phyloP scores from a whole-genome alignment of 1,140 invertebrate genomes.

The Carposina sasakii region DNA sequence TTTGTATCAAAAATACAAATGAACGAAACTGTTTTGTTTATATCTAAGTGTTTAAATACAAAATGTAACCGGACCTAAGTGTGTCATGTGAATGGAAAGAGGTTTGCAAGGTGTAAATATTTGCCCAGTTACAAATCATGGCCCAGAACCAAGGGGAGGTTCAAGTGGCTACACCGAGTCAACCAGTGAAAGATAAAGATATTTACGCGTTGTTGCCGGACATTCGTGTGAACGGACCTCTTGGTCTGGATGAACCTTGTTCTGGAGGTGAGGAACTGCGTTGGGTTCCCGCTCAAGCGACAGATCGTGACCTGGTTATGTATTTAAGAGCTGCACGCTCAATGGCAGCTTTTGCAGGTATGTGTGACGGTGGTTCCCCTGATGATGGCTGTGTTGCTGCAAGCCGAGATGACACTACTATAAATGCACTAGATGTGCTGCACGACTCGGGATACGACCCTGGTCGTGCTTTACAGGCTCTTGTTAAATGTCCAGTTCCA shows the following conservation, averaged over 20 bases:
- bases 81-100: conserved; percentile 47
- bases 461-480: conserved; percentile 93
- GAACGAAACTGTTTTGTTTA: conserved; percentile 35
- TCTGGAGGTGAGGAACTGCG: conserved; percentile 89
- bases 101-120: conserved; percentile 52
- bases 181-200: conserved; percentile 69
- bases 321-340: conserved; percentile 96
- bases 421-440: conserved; percentile 96
- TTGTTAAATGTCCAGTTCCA: conserved; percentile 96
- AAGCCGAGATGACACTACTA: conserved; percentile 96
- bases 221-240: conserved; percentile 76
- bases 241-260: conserved; percentile 82
- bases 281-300: conserved; percentile 93
- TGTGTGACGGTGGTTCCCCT: conserved; percentile 97
- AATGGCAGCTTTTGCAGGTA: conserved; percentile 94
- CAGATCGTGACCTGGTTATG: conserved; percentile 96
- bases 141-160: conserved; percentile 70
- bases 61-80: conserved; percentile 48
- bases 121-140: conserved; percentile 47
- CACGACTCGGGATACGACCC: conserved; percentile 97
- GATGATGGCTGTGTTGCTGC: conserved; percentile 97
- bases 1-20: conserved; percentile 46
- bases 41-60: conserved; percentile 34
- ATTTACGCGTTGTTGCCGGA: conserved; percentile 82
- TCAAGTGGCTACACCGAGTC: conserved; percentile 64